Evolutionary conservation across 37 sponge, comb jelly and placozoan genomes (phyloP).

Genomic region (Ianthella basta): DNA sequence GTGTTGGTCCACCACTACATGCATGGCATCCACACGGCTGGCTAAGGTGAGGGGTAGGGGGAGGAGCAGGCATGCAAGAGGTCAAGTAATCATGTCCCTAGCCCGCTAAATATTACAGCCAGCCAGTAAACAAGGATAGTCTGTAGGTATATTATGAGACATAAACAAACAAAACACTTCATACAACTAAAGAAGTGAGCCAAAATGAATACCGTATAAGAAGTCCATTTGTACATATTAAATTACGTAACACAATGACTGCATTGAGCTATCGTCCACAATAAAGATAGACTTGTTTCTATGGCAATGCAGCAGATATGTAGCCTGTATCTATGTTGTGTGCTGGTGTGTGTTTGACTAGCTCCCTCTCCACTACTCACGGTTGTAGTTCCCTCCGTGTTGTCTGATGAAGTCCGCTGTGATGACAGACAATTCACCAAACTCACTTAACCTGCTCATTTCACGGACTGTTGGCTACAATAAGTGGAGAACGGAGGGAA

Average conservation of each 20-base stretch:
- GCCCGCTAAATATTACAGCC: too few species aligned
- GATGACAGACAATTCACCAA: constrained; percentile 69
- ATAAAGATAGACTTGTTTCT: too few species aligned
- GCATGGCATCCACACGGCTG: constrained; percentile 12
- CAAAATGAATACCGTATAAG: too few species aligned
- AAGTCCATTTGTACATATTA: too few species aligned
- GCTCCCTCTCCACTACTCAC: constrained; percentile 41
- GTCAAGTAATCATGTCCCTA: too few species aligned
- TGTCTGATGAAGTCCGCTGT: constrained; percentile 84
- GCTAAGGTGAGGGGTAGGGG: background rate
- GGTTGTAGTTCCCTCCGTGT: constrained; percentile 81
- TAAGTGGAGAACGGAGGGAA: background rate
- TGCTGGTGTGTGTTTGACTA: background rate
- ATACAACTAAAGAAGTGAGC: too few species aligned
- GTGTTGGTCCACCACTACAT: constrained; percentile 77
- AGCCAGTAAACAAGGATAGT: too few species aligned
- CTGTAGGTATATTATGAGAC: too few species aligned
- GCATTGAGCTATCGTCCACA: too few species aligned
- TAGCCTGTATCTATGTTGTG: background rate
- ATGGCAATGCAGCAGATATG: too few species aligned
- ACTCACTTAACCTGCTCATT: constrained; percentile 32
- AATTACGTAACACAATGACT: too few species aligned
- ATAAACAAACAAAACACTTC: too few species aligned
- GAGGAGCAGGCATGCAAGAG: background rate
- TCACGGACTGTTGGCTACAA: constrained; percentile 70